Conservation (phyloP, 2,797 vertebrate genomes). For the Gallinago stenura region DNA sequence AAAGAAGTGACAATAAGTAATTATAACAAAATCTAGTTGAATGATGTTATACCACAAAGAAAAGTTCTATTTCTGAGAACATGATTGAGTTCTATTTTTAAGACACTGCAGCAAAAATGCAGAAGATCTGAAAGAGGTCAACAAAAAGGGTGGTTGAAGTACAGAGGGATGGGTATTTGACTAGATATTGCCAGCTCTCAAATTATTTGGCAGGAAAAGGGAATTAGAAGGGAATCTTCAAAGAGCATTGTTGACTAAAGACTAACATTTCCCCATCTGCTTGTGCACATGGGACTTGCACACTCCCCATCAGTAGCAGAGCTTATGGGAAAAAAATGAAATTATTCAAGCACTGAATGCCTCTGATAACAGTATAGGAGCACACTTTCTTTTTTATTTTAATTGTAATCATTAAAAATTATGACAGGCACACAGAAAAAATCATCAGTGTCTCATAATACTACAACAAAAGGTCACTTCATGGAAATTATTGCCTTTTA, state of each 20-base stretch:
- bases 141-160: background rate
- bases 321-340: background rate
- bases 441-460: background rate
- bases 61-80: background rate
- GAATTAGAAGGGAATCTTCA: slow-evolving; percentile 63
- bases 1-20: background rate
- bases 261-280: slow-evolving; percentile 45
- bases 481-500: slow-evolving; percentile 1
- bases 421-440: slow-evolving; percentile 4
- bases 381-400: background rate
- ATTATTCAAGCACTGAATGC: background rate
- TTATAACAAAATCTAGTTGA: background rate
- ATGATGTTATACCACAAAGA: background rate
- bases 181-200: slow-evolving; percentile 14
- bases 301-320: background rate
- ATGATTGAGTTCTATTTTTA: background rate
- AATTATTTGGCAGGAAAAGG: slow-evolving; percentile 66
- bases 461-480: slow-evolving; percentile 28
- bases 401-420: slow-evolving; percentile 40
- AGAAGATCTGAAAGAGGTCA: slow-evolving; percentile 3
- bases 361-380: background rate
- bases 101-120: background rate
- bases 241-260: slow-evolving; percentile 35
- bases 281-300: slow-evolving; percentile 29
- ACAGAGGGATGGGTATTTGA: background rate